Evolutionary conservation across 2,888 invertebrate genomes (phyloP), one percentile per base, ranked within the genome.

Genomic region (Panzeria rudis): DNA sequence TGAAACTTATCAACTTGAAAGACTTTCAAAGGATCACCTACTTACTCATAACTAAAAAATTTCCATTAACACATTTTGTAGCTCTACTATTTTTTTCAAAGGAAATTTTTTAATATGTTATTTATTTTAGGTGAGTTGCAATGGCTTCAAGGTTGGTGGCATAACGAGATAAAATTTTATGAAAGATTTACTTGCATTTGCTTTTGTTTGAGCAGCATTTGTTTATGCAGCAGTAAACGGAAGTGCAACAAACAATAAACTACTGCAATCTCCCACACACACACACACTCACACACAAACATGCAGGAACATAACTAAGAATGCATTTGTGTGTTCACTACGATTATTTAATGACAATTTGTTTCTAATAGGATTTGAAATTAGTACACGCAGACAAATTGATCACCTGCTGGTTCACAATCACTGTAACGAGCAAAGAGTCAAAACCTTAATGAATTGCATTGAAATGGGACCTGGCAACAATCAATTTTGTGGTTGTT

Each of bases 341-440:
- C 38, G 56, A 66, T 80, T 73, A 66, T 66, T 73, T 73, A 68
- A 66, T 25, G 59, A 54, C 69, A 84, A 81, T 81, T 85, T 81
- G 54, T 75, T 85, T 79, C 78, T 82, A 85, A 85, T 85, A 82
- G 85, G 78, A 85, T 85, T 85, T 82, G 41, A 72, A 66, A 71
- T 79, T 64, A 79, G 56, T 52, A 64, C 80, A 76, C 29, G 61
- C 61, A 75, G 82, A 84, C 82, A 82, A 82, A 85, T 82, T 79
- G 85, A 64, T 85, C 85, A 82, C 85, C 85, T 82, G 82, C 85
- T 82, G 85, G 41, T 59, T 0, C 44, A 35, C 69, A 78, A 73
- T 82, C 73, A 78, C 50, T 69, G 84, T 80, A 84, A 78, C 84
- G 78, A 62, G 78, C 61, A 73, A 59, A 62, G 73, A 81, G 84